Percentiles rank a stretch among this genome's conserved stretches.
Evolutionary conservation across 2,797 vertebrate species (phyloP).

Genomic region (Erithacus rubecula): DNA sequence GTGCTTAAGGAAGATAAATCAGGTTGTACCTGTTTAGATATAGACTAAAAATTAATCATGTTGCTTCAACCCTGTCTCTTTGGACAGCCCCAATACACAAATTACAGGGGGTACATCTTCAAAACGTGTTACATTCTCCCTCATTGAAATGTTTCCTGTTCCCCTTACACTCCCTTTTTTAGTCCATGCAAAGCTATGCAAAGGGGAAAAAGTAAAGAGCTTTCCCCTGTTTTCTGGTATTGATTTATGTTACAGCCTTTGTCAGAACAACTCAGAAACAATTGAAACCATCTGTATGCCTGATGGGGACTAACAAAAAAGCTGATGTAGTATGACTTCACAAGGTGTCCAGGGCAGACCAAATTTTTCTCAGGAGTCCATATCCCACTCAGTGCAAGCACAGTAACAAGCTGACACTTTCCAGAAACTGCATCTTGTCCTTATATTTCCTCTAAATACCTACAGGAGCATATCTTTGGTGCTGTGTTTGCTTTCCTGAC

Average conservation of each 20-base stretch:
- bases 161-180: constrained; percentile 7
- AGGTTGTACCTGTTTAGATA: not conserved
- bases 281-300: constrained; percentile 78
- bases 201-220: constrained; percentile 25
- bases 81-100: not conserved
- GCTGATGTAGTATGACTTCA: constrained; percentile 39
- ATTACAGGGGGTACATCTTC: not conserved
- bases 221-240: constrained; percentile 61
- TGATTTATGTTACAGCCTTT: constrained; percentile 62
- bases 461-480: not conserved
- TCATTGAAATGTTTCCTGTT: constrained; percentile 16
- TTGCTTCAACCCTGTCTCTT: not conserved
- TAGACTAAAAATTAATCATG: not conserved
- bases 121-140: not conserved
- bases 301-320: constrained; percentile 52
- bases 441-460: not conserved
- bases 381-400: not conserved
- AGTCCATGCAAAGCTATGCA: constrained; percentile 23
- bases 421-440: not conserved
- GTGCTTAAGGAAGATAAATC: constrained; percentile 30
- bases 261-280: constrained; percentile 66
- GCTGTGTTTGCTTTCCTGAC: not conserved
- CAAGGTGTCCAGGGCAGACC: not conserved
- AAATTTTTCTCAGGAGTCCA: constrained; percentile 1
- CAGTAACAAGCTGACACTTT: not conserved